Evolutionary conservation across 2,113 vertebrate genomes (phyloP).

Genomic region (Panthera leo): DNA sequence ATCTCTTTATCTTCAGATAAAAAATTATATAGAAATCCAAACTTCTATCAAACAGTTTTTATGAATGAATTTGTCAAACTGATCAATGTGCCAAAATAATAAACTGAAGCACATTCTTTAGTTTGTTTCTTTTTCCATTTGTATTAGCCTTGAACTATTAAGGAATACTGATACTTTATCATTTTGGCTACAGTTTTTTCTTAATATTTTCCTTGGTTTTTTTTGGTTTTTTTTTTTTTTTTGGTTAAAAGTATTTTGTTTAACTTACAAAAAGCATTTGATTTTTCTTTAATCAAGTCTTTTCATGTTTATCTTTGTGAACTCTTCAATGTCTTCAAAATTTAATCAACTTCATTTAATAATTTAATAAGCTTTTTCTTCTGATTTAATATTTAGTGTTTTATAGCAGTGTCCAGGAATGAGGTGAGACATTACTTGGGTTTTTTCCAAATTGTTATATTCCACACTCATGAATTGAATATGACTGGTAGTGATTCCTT

Average conservation of each 20-base stretch:
- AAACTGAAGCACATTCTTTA: not conserved
- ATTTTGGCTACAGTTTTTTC: not conserved
- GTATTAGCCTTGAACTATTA: not conserved
- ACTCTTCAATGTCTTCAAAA: not conserved
- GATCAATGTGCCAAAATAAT: not conserved
- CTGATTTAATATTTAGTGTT: not conserved
- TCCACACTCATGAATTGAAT: not conserved
- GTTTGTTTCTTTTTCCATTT: not conserved
- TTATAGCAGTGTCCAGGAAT: not conserved
- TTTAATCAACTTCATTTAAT: not conserved
- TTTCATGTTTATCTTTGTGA: not conserved
- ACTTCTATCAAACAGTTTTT: not conserved
- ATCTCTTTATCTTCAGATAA: slow-evolving; percentile 3
- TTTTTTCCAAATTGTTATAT: not conserved
- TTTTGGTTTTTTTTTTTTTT: not conserved
- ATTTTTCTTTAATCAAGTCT: not conserved
- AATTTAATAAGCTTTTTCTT: not conserved
- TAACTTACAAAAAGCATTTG: not conserved
- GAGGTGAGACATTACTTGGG: not conserved
- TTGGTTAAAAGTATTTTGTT: not conserved
- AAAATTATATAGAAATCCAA: not conserved
- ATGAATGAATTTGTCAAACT: not conserved
- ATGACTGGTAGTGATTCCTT: not conserved
- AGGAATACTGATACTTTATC: not conserved
- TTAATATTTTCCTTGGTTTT: not conserved